phyloP scores from a whole-genome alignment of 1,140 invertebrate genomes.

The Palaemon carinicauda region DNA sequence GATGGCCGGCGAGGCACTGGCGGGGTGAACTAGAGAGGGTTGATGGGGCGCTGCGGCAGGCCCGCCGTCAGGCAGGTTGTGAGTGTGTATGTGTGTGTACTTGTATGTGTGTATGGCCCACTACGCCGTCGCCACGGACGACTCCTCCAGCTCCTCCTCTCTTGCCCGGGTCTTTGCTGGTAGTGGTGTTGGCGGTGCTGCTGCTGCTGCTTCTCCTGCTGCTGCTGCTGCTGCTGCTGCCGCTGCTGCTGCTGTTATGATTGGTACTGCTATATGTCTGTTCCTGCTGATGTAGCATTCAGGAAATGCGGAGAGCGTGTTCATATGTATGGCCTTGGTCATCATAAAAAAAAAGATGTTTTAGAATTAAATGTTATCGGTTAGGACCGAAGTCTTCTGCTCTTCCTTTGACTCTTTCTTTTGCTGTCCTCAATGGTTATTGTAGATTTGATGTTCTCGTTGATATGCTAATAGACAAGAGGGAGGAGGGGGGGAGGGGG shows the following conservation, averaged over 20 bases:
- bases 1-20: constrained; percentile 49
- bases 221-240: too few species aligned
- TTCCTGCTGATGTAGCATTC: too few species aligned
- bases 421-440: not conserved
- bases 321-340: too few species aligned
- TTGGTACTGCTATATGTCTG: too few species aligned
- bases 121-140: not conserved
- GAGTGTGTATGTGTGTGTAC: not conserved
- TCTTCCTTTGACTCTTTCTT: not conserved
- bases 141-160: not conserved
- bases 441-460: not conserved
- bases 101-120: not conserved
- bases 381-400: not conserved
- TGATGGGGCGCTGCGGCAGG: constrained; percentile 41
- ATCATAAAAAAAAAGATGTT: too few species aligned
- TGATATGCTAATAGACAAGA: not conserved
- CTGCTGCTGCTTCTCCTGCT: too few species aligned
- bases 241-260: too few species aligned
- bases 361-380: too few species aligned
- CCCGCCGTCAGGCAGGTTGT: constrained; percentile 50
- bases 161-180: not conserved
- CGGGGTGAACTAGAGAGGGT: constrained; percentile 30
- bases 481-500: not conserved
- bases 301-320: too few species aligned
- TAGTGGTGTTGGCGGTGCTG: too few species aligned